Conservation (phyloP, 2,797 vertebrate species). For the Cyprinodon diabolis region DNA sequence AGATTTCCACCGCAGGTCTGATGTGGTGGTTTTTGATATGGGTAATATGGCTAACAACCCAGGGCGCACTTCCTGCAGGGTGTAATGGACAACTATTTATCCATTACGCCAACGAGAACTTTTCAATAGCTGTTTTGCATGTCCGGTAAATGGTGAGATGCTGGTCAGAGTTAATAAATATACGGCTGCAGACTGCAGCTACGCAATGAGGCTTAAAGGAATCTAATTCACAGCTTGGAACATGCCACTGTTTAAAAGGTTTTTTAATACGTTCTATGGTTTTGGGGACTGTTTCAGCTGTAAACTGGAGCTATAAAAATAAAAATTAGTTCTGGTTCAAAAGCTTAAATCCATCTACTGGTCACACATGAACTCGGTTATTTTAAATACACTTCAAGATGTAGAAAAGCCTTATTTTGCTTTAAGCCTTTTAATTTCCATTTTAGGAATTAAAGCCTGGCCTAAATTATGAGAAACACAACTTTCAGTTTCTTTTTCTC, state of each 20-base stretch:
- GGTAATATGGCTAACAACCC: neutral
- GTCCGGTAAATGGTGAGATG: neutral
- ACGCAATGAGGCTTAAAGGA: neutral
- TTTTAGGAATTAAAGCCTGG: too few relatives aligned
- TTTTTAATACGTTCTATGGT: neutral
- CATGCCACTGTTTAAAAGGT: neutral
- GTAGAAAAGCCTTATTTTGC: neutral
- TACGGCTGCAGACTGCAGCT: neutral
- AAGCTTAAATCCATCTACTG: too few relatives aligned
- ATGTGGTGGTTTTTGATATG: neutral
- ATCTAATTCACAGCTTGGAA: too few relatives aligned
- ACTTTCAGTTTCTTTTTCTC: neutral
- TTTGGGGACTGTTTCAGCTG: neutral
- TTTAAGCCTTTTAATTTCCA: too few relatives aligned
- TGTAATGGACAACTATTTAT: neutral
- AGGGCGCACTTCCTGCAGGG: neutral
- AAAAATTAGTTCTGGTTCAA: neutral
- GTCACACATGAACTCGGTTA: neutral
- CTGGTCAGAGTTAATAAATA: neutral
- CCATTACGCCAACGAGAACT: neutral
- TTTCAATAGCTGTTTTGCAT: neutral
- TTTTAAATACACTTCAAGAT: neutral
- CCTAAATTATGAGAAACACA: neutral
- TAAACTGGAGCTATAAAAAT: neutral
- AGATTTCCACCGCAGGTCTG: neutral